phyloP scores from a whole-genome alignment of 2,888 invertebrate genomes.

The Camponotus fellah region DNA sequence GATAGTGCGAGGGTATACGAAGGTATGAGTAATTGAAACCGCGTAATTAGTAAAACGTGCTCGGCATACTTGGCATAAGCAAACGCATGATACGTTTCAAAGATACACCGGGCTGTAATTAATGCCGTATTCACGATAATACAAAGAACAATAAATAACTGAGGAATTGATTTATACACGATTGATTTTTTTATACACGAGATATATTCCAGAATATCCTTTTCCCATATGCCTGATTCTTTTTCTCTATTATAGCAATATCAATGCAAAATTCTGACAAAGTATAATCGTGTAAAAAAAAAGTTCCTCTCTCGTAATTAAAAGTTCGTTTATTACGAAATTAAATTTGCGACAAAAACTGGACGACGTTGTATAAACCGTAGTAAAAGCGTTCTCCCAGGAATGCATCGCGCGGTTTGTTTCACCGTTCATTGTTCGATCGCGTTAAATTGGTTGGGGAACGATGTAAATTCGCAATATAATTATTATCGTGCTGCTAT shows the following conservation, averaged over 20 bases:
- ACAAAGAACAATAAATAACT: not conserved
- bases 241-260: slow-evolving; percentile 41
- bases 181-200: not conserved
- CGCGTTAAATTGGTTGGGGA: not conserved
- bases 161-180: not conserved
- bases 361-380: too few species aligned
- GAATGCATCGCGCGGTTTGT: not conserved
- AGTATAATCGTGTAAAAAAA: slow-evolving; percentile 37
- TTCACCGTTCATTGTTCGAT: slow-evolving; percentile 1
- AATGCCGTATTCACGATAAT: not conserved
- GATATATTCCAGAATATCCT: not conserved
- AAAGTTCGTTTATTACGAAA: not conserved
- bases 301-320: not conserved
- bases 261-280: slow-evolving; percentile 42
- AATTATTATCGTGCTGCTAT: not conserved
- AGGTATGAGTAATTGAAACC: slow-evolving; percentile 38
- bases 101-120: not conserved
- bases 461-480: not conserved
- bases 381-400: not conserved
- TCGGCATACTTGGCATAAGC: slow-evolving; percentile 28
- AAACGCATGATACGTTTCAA: slow-evolving; percentile 1
- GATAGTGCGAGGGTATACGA: slow-evolving; percentile 11
- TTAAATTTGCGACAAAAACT: not conserved
- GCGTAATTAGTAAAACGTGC: slow-evolving; percentile 47
- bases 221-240: not conserved